A percentile compares a stretch with the other conserved stretches of the same genome.
Conservation (phyloP, 2,797 vertebrate species). For the Pachyuromys duprasi region DNA sequence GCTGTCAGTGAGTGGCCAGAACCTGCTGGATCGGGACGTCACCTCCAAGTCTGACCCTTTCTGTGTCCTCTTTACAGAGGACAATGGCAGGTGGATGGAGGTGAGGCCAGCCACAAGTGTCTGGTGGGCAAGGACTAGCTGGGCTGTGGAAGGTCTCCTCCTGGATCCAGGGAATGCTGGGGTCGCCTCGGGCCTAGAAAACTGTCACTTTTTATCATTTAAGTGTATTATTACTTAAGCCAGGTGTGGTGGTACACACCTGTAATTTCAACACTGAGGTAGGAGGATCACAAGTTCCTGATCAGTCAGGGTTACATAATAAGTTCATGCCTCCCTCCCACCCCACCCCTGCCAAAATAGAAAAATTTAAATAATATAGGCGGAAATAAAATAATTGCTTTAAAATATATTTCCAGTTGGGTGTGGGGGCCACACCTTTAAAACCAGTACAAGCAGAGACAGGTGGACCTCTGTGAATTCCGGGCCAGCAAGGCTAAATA, state of each 20-base stretch:
- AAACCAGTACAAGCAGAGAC: background rate
- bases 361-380: background rate
- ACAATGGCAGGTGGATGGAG: slow-evolving; percentile 96
- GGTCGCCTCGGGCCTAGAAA: background rate
- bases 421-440: background rate
- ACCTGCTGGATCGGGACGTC: slow-evolving; percentile 96
- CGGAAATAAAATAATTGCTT: background rate
- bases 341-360: too few species aligned
- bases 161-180: background rate
- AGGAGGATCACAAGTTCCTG: background rate
- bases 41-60: slow-evolving; percentile 99
- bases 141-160: rapidly evolving
- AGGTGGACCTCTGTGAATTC: background rate
- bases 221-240: slow-evolving; percentile 35
- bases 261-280: background rate
- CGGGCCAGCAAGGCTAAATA: background rate
- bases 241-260: background rate
- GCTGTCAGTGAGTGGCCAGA: slow-evolving; percentile 93
- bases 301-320: too few species aligned
- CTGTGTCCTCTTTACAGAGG: slow-evolving; percentile 97
- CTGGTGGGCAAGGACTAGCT: background rate
- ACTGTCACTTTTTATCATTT: background rate
- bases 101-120: slow-evolving; percentile 81
- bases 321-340: background rate
- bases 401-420: background rate